Evolutionary conservation across 92 coral and sea anemone species (phyloP).

Genomic region (Bergia puertoricense): DNA sequence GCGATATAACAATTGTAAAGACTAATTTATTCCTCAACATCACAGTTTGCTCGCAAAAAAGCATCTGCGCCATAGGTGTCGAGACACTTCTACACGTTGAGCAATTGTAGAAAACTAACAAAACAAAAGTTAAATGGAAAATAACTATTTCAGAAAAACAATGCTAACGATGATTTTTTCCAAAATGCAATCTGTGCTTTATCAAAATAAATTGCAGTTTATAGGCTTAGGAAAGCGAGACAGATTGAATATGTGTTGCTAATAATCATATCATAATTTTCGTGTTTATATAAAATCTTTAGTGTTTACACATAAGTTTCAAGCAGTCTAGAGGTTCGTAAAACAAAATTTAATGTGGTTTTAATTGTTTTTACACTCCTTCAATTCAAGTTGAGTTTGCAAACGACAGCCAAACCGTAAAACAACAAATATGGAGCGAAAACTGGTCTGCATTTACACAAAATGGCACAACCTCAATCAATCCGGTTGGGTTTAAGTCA

Average conservation of each 20-base stretch:
- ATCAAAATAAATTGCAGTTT: background rate
- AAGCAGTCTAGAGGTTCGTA: constrained; percentile 2
- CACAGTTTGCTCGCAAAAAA: background rate
- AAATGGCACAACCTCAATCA: background rate
- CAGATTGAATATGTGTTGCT: background rate
- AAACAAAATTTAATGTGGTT: background rate
- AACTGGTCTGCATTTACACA: background rate
- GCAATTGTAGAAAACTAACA: background rate
- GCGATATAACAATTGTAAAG: background rate
- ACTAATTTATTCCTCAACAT: background rate
- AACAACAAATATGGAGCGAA: background rate
- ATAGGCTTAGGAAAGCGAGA: background rate
- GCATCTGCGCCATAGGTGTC: background rate
- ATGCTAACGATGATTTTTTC: background rate
- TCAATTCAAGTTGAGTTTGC: constrained; percentile 15
- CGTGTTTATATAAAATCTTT: constrained; percentile 8
- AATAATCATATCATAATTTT: constrained; percentile 7
- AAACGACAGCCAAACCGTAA: background rate
- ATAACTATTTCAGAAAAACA: background rate
- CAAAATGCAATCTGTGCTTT: constrained; percentile 2
- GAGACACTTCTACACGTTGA: constrained; percentile 2
- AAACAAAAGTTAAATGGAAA: background rate
- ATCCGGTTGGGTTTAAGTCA: constrained; percentile 1
- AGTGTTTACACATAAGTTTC: constrained; percentile 11
- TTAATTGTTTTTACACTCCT: background rate